These are phyloP conservation scores for Bubalus kerabau DNA, from an alignment of 2,113 vertebrate species.

Conservation along the genomic window DNA sequence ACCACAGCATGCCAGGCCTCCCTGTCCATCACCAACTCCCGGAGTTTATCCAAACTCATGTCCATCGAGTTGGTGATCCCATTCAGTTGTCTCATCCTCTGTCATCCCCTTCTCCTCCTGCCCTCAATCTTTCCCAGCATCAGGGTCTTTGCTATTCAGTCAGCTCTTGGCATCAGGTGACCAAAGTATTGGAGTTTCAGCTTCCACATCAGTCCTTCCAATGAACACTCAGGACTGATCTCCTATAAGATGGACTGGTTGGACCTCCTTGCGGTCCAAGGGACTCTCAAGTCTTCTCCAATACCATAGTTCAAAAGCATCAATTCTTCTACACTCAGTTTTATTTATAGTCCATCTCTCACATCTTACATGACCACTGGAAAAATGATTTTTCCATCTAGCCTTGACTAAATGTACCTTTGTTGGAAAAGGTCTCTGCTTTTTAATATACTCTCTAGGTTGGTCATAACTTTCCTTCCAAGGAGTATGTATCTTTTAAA, in stretches of 20 bases:
- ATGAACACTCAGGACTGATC: background rate
- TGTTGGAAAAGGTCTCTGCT: background rate
- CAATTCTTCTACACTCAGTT: accelerated
- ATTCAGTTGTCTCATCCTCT: background rate
- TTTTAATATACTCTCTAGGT: background rate
- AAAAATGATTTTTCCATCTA: background rate
- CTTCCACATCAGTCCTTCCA: background rate
- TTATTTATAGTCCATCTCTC: background rate
- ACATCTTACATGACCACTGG: background rate
- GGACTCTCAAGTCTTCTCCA: background rate
- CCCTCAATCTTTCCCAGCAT: background rate
- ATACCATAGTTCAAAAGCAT: background rate
- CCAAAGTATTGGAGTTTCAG: background rate
- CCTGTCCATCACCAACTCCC: background rate
- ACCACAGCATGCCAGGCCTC: accelerated
- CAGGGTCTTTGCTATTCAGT: background rate
- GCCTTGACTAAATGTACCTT: background rate
- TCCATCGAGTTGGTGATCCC: background rate
- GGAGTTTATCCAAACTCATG: background rate
- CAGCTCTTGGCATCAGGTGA: background rate
- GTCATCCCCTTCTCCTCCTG: background rate
- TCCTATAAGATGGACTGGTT: background rate
- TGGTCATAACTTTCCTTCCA: background rate
- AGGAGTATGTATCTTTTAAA: background rate
- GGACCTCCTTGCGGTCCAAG: background rate